phyloP scores from a whole-genome alignment of 2,888 invertebrate genomes.

The Euproctis similis region DNA sequence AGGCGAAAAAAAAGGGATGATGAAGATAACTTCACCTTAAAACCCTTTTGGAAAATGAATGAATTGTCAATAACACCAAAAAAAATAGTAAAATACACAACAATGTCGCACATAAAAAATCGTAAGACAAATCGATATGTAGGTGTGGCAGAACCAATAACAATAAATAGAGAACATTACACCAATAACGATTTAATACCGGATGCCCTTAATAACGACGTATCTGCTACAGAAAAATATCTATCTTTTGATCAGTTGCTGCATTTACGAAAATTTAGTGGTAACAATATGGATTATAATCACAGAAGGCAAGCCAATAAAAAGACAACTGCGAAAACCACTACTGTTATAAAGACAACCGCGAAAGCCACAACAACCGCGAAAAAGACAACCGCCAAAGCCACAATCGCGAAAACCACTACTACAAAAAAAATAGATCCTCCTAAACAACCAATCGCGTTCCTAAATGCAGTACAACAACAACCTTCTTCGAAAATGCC shows the following conservation, averaged over 20 bases:
- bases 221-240: constrained; percentile 50
- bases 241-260: constrained; percentile 66
- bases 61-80: constrained; percentile 30
- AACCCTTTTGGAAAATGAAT: constrained; percentile 57
- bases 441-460: background rate
- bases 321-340: background rate
- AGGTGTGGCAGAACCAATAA: constrained; percentile 45
- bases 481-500: constrained; percentile 3
- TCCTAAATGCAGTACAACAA: background rate
- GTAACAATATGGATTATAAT: constrained; percentile 26
- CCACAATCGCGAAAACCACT: background rate
- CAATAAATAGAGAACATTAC: constrained; percentile 32
- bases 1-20: constrained; percentile 39
- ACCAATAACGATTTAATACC: constrained; percentile 2
- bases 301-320: constrained; percentile 24
- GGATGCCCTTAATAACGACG: constrained; percentile 15
- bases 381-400: constrained; percentile 37
- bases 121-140: constrained; percentile 27
- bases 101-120: constrained; percentile 33
- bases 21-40: constrained; percentile 28
- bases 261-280: constrained; percentile 51
- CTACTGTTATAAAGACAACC: background rate
- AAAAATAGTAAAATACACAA: constrained; percentile 48
- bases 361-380: constrained; percentile 7
- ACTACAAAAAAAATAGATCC: background rate